Evolutionary conservation across 2,797 vertebrate genomes (phyloP), one percentile per base, ranked within the genome.

Genomic region (Adrianichthys oophorus): DNA sequence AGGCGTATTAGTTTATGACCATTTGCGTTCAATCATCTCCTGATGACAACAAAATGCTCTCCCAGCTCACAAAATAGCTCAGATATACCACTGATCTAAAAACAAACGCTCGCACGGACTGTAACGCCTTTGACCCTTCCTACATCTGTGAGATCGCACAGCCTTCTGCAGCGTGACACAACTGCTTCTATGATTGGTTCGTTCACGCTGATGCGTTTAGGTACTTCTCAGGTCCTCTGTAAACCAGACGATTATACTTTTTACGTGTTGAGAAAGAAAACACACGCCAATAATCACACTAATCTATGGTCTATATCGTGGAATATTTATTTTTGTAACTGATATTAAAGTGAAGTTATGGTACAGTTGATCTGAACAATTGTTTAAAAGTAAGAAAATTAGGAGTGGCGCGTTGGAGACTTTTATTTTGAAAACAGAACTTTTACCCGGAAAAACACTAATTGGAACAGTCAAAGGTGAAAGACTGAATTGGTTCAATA

Each of bases 21-120:
- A 76, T 86, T 45, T 63, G 61, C 79, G 76, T 85, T 89, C 85
- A 80, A 82, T 87, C 87, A 82, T 83, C 62, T 77, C 80, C 65
- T 13, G 68, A 78, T 87, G 84, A 80, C 82, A 84, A 89, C 85
- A 88, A 61, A 49, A 26, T 54, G 8, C 7, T 52, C 76, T 19
- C 84, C 82, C 80, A 79, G 47, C 68, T 65, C 55, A 15, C 17
- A 41, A 5, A 14, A 14, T 15, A 1, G 26, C 1, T 18, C 0
- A 15, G 18, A 26, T 1, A 2, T 2, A 54, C 3, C 52, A 8
- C 59, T 15, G 53, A 83, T 77, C 52, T 74, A 4, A n/a, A 21
- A 75, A 40, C 50, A 1, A 1, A 2, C 0, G 0, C 0, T 0
- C 8, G 0, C 7, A 0, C 2, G 4, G 1, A 10, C 0, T 3